Percentiles rank a stretch among this genome's conserved stretches.
Conservation (phyloP, 2,888 invertebrate species). For the Synanthedon tipuliformis region DNA sequence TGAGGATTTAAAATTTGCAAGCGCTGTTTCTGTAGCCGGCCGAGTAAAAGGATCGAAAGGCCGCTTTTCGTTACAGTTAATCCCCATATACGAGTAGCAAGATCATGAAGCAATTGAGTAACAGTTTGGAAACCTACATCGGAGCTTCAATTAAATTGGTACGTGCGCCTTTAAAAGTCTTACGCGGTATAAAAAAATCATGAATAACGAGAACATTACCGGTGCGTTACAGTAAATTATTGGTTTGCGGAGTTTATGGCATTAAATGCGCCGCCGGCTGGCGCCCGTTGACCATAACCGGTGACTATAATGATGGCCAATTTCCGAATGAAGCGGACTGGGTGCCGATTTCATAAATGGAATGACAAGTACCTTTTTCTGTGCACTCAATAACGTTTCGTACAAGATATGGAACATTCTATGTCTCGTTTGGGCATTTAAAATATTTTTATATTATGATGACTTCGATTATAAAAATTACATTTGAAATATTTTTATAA, state of each 20-base stretch:
- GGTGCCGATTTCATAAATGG: not conserved
- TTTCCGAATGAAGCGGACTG: not conserved
- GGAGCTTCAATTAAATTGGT: conserved; percentile 6
- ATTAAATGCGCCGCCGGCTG: conserved; percentile 9
- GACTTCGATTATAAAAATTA: too few species aligned
- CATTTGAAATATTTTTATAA: too few species aligned
- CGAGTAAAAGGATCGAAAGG: too few species aligned
- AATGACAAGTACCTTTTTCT: not conserved
- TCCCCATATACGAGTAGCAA: not conserved
- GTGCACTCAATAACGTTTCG: too few species aligned
- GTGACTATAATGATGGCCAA: not conserved
- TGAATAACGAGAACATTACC: conserved; percentile 36
- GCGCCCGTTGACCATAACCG: conserved; percentile 1
- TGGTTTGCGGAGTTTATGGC: conserved; percentile 28
- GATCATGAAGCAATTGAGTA: conserved; percentile 2
- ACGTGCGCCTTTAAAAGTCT: conserved; percentile 13
- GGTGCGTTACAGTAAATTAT: conserved; percentile 38
- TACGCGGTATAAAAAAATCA: conserved; percentile 20
- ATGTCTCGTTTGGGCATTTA: too few species aligned
- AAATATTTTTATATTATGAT: too few species aligned
- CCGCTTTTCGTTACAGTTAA: not conserved
- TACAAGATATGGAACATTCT: too few species aligned
- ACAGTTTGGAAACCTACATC: conserved; percentile 7
- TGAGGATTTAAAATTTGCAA: too few species aligned
- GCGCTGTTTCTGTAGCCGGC: too few species aligned